Evolutionary conservation across 2,888 invertebrate genomes (phyloP), one percentile per base, ranked within the genome.

Genomic region (Busseola fusca): DNA sequence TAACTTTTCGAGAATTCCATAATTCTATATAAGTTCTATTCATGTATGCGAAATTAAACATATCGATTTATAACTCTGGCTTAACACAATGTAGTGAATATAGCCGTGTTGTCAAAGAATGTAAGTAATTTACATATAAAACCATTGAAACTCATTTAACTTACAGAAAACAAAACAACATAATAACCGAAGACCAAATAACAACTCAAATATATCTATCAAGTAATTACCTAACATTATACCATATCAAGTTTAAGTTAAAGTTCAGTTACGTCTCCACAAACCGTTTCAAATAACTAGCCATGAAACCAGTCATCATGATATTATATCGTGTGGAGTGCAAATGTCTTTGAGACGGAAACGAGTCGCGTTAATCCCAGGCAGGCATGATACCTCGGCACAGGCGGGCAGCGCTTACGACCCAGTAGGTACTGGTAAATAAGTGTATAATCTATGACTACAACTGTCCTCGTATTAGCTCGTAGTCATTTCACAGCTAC

Each of bases 301-400:
- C 0, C 62, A 59, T 52, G 57, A 56, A 60, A 67, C 66, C 27
- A 58, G 57, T 73, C 64, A 66, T 73, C 73, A 60, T 69, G 50
- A 75, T 74, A 69, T 80, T 42, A 27, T 69, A 66, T 64, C 56
- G 56, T 50, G 68, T 37, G 37, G 48, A 65, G 66, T 78, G 82
- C 64, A 16, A 81, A 73, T 73, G 60, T 64, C 57, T 78, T 34
- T 27, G 64, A 78, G 78, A 60, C 52, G 78, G 82, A 80, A 73
- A 73, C 66, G 73, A 65, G 68, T 21, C 30, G 56, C 54, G 65
- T 48, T 78, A 67, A 80, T 69, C 63, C 42, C 12, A n/a, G n/a
- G n/a, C n/a, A n/a, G n/a, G n/a, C n/a, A 37, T 57, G 59, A 58
- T 30, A 6, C 10, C 30, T 48, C 42, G n/a, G 52, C 12, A 16